Evolutionary conservation across 2,888 invertebrate genomes (phyloP).

Genomic region (Eutolmus rufibarbis): DNA sequence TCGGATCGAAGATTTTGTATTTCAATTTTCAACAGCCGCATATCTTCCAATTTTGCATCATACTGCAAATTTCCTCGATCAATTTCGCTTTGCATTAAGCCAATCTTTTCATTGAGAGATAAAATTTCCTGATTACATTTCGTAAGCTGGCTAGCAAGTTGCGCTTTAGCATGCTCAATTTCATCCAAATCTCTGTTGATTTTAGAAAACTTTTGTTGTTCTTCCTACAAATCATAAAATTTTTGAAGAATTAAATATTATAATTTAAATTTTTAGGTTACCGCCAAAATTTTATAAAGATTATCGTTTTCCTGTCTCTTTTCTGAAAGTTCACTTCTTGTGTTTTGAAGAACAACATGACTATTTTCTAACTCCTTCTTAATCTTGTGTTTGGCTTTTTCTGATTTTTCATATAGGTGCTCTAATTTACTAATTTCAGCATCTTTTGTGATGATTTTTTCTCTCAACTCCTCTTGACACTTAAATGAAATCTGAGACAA

Average conservation of each 20-base stretch:
- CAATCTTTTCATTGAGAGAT: conserved; percentile 79
- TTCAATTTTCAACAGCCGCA: conserved; percentile 82
- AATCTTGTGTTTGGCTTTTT: neutral
- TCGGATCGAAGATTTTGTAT: conserved; percentile 79
- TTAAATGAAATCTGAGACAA: neutral
- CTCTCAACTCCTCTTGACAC: neutral
- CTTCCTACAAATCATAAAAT: conserved; percentile 63
- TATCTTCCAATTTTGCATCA: conserved; percentile 81
- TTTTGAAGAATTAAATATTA: neutral
- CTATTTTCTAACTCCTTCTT: neutral
- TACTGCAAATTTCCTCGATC: conserved; percentile 77
- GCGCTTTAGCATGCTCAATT: conserved; percentile 78
- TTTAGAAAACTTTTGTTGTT: conserved; percentile 72
- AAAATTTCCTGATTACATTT: conserved; percentile 82
- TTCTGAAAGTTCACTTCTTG: conserved; percentile 59
- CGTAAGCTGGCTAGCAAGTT: conserved; percentile 82
- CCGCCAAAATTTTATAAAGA: conserved; percentile 74
- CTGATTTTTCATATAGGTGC: neutral
- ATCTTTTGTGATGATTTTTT: neutral
- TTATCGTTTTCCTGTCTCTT: conserved; percentile 62
- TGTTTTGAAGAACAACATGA: conserved; percentile 15
- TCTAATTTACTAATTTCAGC: conserved; percentile 10
- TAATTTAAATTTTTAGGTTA: conserved; percentile 49
- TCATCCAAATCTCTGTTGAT: conserved; percentile 78
- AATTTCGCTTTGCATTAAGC: conserved; percentile 78